These are phyloP conservation scores for Rhyacophila brunnea DNA, from an alignment of 1,140 invertebrate genomes.

Conservation along the genomic window DNA sequence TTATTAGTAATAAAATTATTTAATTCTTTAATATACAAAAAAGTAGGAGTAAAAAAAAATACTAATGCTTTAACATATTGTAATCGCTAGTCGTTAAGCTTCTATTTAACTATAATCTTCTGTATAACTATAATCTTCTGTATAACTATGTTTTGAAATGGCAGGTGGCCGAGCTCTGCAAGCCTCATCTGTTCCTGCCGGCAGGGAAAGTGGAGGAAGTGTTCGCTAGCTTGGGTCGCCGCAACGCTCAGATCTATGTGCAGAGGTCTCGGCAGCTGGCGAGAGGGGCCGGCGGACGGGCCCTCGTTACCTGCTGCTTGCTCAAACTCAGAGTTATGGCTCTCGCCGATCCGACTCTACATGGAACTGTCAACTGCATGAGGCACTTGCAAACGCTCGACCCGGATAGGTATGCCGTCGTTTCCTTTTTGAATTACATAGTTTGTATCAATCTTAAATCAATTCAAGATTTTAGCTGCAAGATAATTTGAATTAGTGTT, in stretches of 20 bases:
- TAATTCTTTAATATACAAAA: too few relatives aligned
- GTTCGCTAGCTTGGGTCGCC: constrained; percentile 79
- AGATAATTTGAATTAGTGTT: neutral
- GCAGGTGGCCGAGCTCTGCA: constrained; percentile 68
- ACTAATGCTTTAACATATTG: too few relatives aligned
- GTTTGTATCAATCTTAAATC: too few relatives aligned
- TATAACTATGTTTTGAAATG: constrained; percentile 21
- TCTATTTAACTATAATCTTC: too few relatives aligned
- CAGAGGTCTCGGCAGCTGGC: constrained; percentile 62
- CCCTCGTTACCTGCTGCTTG: constrained; percentile 23
- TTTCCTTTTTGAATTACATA: too few relatives aligned
- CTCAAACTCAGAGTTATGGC: constrained; percentile 76
- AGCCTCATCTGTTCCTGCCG: constrained; percentile 78
- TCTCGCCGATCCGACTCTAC: constrained; percentile 81
- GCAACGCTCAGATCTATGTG: constrained; percentile 94
- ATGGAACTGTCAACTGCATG: constrained; percentile 78
- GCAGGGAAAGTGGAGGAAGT: constrained; percentile 87
- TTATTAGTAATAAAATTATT: too few relatives aligned
- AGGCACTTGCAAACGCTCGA: constrained; percentile 78
- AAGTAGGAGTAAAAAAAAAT: too few relatives aligned
- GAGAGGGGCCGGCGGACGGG: constrained; percentile 64
- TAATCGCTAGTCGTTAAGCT: too few relatives aligned
- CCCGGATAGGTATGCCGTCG: constrained; percentile 66
- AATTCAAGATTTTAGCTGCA: too few relatives aligned
- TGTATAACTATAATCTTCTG: too few relatives aligned